These are phyloP conservation scores for Saccostrea glomerata DNA, from an alignment of 1,140 invertebrate species.

Conservation along the genomic window DNA sequence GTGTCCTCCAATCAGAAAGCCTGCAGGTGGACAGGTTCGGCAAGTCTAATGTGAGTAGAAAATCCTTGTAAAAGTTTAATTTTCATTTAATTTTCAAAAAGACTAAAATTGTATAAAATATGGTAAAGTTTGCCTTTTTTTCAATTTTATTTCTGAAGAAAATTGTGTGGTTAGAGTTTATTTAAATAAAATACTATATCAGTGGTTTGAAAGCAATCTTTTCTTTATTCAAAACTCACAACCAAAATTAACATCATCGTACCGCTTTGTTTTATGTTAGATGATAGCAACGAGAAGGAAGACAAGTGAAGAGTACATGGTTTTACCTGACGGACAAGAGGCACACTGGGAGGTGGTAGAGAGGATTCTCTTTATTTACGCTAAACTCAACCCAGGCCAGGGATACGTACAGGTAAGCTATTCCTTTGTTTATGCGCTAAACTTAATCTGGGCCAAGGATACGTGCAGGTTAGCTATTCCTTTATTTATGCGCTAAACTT, in stretches of 20 bases:
- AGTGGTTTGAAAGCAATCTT: not conserved
- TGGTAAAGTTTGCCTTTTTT: no score
- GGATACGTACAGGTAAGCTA: conserved; percentile 91
- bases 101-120: not conserved
- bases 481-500: no score
- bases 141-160: no score
- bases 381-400: conserved; percentile 98
- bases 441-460: no score
- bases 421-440: not conserved
- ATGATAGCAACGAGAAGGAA: conserved; percentile 64
- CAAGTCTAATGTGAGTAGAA: conserved; percentile 86
- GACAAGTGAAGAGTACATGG: conserved; percentile 67
- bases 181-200: not conserved
- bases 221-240: not conserved
- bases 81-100: not conserved
- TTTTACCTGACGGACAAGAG: conserved; percentile 76
- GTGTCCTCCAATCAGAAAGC: conserved; percentile 91
- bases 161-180: no score
- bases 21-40: conserved; percentile 93
- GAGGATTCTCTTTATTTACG: conserved; percentile 97
- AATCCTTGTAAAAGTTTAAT: not conserved
- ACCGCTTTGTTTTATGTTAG: conserved; percentile 55
- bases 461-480: no score
- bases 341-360: conserved; percentile 94
- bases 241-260: not conserved